Evolutionary conservation across 2,888 invertebrate species (phyloP).

Genomic region (Sminthurides aquaticus): DNA sequence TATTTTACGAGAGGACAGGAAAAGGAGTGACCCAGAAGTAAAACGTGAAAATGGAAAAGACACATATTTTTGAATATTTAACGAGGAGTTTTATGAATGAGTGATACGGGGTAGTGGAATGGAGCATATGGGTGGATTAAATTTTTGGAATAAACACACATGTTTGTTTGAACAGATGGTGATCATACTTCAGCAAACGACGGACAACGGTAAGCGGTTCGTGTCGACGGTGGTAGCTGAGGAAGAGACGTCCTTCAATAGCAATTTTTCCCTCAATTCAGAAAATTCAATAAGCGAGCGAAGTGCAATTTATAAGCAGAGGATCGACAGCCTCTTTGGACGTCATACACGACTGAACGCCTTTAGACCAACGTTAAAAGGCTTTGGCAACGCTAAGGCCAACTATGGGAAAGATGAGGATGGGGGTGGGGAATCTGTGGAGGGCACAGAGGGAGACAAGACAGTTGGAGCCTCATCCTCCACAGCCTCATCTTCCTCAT

Average conservation of each 20-base stretch:
- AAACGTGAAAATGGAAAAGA: too few species aligned
- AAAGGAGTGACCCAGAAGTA: too few species aligned
- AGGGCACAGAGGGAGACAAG: constrained; percentile 1
- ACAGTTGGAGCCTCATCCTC: neutral
- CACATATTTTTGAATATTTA: too few species aligned
- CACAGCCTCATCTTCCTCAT: neutral
- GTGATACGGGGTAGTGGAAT: neutral
- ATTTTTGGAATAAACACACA: neutral
- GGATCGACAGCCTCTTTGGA: constrained; percentile 76
- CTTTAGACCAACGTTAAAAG: constrained; percentile 26
- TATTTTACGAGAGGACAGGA: too few species aligned
- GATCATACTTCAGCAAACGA: constrained; percentile 42
- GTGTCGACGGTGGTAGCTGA: constrained; percentile 41
- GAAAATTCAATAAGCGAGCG: constrained; percentile 42
- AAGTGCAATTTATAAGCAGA: constrained; percentile 63
- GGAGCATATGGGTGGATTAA: neutral
- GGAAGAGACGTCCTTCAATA: constrained; percentile 25
- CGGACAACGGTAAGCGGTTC: constrained; percentile 42
- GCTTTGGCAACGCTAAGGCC: neutral
- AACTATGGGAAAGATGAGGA: neutral
- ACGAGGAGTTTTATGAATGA: too few species aligned
- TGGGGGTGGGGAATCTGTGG: neutral
- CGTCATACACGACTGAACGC: constrained; percentile 28
- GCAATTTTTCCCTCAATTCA: constrained; percentile 26
- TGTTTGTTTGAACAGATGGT: constrained; percentile 39